Evolutionary conservation across 2,797 vertebrate genomes (phyloP), one percentile per base, ranked within the genome.

Genomic region (Cirrhinus molitorella): DNA sequence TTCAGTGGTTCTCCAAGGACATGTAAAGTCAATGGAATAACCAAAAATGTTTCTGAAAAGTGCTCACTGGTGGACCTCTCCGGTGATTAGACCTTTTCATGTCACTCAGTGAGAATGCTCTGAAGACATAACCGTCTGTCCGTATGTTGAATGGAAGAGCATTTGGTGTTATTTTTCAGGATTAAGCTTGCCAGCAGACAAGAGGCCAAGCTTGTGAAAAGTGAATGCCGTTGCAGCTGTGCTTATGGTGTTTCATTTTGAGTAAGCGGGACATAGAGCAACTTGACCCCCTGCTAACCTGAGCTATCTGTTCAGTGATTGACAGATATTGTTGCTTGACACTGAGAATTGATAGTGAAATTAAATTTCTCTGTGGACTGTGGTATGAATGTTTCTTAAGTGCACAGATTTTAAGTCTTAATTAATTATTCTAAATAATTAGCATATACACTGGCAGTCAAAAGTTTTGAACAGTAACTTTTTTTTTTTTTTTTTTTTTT

Each of bases 1-100:
- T 63, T 88, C 72, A 80, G 43, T 79, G 83, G 3, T 65, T 70
- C 78, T 70, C 84, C 80, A 86, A 86, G 84, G 83, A 80, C 89
- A 80, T 65, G 63, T 82, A 85, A 86, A 82, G 81, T 85, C 83
- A 82, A 70, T 67, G 67, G 59, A 57, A 87, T 70, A 45, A 85
- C 34, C 49, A 80, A 85, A 86, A 84, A 74, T 77, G 59, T 65
- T 85, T 72, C 79, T 78, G 65, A 85, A 82, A 84, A 87, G 77
- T 57, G 79, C 68, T 80, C 72, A 80, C 49, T 19, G 65, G 45
- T 67, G 17, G 77, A 45, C 49, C 68, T 77, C 81, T 55, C 67
- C 70, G 17, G 43, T 77, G 84, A 81, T 86, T 77, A 83, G 53
- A 43, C 25, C 47, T 73, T 79, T 86, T 83, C 63, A 85, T 86